Conservation (phyloP, 64 coral and sea anemone species). For the Actinia tenebrosa region DNA sequence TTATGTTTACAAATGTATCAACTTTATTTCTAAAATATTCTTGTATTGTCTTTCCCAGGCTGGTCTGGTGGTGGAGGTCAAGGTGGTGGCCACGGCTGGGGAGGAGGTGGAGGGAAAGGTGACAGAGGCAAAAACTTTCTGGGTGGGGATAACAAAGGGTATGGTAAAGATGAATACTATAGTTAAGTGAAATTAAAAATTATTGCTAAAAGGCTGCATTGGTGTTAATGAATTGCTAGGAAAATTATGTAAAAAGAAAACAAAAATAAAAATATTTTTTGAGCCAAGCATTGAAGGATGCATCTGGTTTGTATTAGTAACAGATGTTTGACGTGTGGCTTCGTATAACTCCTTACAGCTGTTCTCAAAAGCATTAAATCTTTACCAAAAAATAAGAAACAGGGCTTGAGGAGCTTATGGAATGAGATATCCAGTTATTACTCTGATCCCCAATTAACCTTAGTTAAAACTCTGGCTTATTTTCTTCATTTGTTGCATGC, state of each 20-base stretch:
- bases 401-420: no score
- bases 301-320: no score
- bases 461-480: no score
- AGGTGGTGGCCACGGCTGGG: slow-evolving; percentile 27
- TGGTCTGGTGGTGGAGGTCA: slow-evolving; percentile 33
- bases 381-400: no score
- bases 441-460: no score
- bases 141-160: background rate
- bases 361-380: no score
- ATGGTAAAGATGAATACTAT: slow-evolving; percentile 51
- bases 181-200: slow-evolving; percentile 31
- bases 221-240: background rate
- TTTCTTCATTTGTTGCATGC: no score
- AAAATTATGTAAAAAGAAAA: background rate
- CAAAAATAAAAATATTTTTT: background rate
- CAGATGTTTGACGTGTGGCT: no score
- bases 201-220: background rate
- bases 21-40: background rate
- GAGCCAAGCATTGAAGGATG: no score
- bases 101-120: slow-evolving; percentile 36
- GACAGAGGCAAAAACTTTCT: slow-evolving; percentile 27
- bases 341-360: no score
- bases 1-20: background rate
- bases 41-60: background rate
- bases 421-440: no score